Conservation (phyloP, 2,797 vertebrate genomes). For the Erithacus rubecula region DNA sequence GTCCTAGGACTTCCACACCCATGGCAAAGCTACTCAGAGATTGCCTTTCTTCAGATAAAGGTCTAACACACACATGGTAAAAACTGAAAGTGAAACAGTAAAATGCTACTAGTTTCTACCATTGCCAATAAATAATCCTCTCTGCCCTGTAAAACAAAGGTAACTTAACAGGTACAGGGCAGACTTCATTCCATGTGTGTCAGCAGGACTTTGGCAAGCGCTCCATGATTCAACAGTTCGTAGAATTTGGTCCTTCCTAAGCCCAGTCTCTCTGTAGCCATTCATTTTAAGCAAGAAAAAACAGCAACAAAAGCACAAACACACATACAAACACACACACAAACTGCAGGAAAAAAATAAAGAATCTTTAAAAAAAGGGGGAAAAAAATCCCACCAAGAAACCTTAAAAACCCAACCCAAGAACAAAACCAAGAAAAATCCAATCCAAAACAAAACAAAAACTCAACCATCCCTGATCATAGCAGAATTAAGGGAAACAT, state of each 20-base stretch:
- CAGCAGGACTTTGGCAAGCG: background rate
- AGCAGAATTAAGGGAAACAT: background rate
- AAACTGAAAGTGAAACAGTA: background rate
- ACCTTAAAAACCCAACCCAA: fast-evolving
- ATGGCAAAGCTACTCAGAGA: background rate
- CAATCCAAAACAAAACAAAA: background rate
- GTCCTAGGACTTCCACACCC: background rate
- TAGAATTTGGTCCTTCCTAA: background rate
- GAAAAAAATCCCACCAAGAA: background rate
- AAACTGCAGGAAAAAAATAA: background rate
- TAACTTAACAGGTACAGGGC: background rate
- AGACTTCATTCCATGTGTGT: background rate
- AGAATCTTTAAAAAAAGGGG: background rate
- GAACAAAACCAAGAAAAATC: background rate
- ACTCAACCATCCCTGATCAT: background rate
- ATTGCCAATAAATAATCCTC: background rate
- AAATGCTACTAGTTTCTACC: background rate
- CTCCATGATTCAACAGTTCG: background rate
- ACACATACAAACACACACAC: too few relatives aligned
- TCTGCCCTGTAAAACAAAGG: background rate
- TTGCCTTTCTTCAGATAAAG: background rate
- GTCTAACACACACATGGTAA: background rate
- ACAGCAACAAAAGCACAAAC: background rate
- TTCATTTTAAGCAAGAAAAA: background rate
- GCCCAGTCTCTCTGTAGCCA: background rate